phyloP scores from a whole-genome alignment of 2,797 vertebrate genomes.

The Pantherophis alleghaniensis region DNA sequence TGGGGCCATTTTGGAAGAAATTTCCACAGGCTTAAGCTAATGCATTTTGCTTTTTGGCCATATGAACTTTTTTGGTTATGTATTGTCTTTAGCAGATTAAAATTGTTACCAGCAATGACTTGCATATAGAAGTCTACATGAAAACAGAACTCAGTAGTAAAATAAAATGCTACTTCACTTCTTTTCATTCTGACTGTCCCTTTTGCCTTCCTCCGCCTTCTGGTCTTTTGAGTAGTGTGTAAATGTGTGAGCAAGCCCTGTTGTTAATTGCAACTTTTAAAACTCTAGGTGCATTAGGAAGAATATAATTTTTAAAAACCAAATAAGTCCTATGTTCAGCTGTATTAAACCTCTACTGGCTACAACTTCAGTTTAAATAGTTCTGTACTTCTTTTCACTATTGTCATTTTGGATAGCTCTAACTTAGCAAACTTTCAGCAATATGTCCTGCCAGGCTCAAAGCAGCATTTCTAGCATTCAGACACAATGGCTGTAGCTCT shows the following conservation, averaged over 20 bases:
- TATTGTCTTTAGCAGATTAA: neutral
- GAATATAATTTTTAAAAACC: conserved; percentile 1
- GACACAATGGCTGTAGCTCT: conserved; percentile 21
- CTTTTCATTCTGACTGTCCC: neutral
- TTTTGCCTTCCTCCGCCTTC: neutral
- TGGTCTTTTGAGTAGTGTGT: neutral
- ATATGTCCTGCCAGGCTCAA: conserved; percentile 1
- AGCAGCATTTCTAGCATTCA: conserved; percentile 9
- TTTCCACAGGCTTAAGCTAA: neutral
- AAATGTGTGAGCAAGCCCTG: neutral
- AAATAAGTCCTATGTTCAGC: neutral
- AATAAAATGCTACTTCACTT: neutral
- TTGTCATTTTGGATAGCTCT: conserved; percentile 13
- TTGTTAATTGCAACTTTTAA: neutral
- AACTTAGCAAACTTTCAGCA: neutral
- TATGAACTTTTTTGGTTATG: neutral
- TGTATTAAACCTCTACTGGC: neutral
- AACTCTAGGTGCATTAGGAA: neutral
- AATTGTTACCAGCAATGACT: neutral
- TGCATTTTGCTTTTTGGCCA: neutral
- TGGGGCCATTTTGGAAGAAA: neutral
- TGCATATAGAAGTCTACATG: neutral
- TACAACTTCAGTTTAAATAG: conserved; percentile 11
- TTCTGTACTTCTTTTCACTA: conserved; percentile 6
- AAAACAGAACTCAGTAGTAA: neutral